Evolutionary conservation across 35 echinoderm and acorn worm genomes (phyloP), one percentile per base, ranked within the genome.

Genomic region (Lytechinus pictus): DNA sequence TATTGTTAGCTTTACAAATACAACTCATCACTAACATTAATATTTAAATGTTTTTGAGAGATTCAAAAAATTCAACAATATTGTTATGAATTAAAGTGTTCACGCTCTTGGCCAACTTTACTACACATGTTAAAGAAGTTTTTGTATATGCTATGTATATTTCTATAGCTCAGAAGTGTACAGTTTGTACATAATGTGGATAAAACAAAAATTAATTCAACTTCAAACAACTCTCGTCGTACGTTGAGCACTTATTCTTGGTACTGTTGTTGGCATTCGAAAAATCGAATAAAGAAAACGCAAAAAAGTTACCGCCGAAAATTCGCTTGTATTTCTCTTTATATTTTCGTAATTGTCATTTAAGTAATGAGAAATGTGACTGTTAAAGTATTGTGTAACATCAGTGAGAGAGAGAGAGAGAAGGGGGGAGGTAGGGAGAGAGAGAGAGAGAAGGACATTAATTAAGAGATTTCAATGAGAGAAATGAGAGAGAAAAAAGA

Each of bases 81-180:
- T 90, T 54, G 52, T 54, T 90, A 28, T 93, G 92, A 93, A 53
- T 93, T 29, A 54, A 93, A 54, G 52, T 93, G 92, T 93, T 93
- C 92, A 93, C 92, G 92, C 54, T 93, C 54, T 93, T 93, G 92
- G 92, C 92, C 52, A 93, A 93, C 57, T 93, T 93, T 93, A 93
- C 13, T 93, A 93, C 92, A 93, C 92, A 93, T 55, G 86, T 89
- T 89, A 57, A 95, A 56, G 95, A 91, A 54, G 33, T 95, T 96
- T 96, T 96, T 96, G 96, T 96, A 95, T 96, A 95, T 96, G 94
- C 96, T 96, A 89, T 96, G 96, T 96, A 96, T 96, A 96, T 96
- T 96, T 96, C 92, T 96, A 96, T 96, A 96, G 95, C 87, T 89
- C 88, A 95, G 89, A 94, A 96, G 94, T 94, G 92, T 86, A 94